These are phyloP conservation scores for Druceiella hillmani DNA, from an alignment of 2,888 invertebrate genomes.

Conservation along the genomic window DNA sequence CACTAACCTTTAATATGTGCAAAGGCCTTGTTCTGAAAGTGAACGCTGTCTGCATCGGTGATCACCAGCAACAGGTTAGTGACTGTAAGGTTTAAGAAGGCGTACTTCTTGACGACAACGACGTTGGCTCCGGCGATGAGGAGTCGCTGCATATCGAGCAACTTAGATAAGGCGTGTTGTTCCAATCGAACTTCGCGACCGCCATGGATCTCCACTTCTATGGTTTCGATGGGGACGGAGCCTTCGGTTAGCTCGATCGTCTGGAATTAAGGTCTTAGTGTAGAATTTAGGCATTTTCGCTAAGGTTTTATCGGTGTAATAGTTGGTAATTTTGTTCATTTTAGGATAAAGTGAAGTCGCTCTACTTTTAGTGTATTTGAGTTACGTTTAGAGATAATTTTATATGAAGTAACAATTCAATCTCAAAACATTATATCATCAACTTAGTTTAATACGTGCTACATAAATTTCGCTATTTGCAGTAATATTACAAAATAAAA, in stretches of 20 bases:
- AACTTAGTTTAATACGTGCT: too few species aligned
- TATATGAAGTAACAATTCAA: too few species aligned
- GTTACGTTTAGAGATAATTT: too few species aligned
- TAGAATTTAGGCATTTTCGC: background rate
- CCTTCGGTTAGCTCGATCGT: conserved; percentile 42
- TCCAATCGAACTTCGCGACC: conserved; percentile 51
- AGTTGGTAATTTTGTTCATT: too few species aligned
- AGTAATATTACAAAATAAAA: too few species aligned
- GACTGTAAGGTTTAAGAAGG: conserved; percentile 56
- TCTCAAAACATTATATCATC: too few species aligned
- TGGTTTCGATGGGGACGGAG: conserved; percentile 53
- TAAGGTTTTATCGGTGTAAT: too few species aligned
- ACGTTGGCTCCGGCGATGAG: conserved; percentile 47
- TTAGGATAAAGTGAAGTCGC: too few species aligned
- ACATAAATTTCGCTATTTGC: too few species aligned
- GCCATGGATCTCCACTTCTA: conserved; percentile 53
- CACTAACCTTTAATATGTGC: conserved; percentile 50
- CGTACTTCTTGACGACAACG: conserved; percentile 51
- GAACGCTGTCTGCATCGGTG: conserved; percentile 52
- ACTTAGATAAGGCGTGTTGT: conserved; percentile 50
- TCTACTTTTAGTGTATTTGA: too few species aligned
- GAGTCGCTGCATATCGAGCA: conserved; percentile 51
- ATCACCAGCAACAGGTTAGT: conserved; percentile 57
- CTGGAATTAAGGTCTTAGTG: conserved; percentile 33
- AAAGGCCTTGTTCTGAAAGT: conserved; percentile 60